phyloP scores from a whole-genome alignment of 2,888 invertebrate genomes.

The Theristus sp. region DNA sequence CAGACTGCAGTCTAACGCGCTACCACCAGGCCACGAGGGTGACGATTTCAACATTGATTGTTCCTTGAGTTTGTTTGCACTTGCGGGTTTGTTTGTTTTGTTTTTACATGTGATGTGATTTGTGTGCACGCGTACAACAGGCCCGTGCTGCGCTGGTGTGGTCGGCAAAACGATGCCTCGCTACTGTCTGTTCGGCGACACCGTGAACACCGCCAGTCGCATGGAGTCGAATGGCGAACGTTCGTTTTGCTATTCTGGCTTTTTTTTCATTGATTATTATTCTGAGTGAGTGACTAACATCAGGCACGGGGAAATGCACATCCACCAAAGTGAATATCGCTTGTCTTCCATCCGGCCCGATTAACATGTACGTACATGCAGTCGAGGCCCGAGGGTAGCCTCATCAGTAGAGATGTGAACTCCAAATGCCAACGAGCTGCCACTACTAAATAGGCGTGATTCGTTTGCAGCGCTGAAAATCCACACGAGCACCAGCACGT shows the following conservation, averaged over 20 bases:
- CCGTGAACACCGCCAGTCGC: slow-evolving; percentile 33
- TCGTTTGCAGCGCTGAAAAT: slow-evolving; percentile 18
- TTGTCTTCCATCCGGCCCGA: no score
- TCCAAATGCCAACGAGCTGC: neutral
- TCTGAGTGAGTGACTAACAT: neutral
- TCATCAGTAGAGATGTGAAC: no score
- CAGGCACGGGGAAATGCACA: no score
- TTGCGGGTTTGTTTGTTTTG: no score
- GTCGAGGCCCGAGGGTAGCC: no score
- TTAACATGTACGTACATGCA: no score
- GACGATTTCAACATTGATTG: no score
- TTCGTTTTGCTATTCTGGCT: slow-evolving; percentile 28
- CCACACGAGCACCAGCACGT: slow-evolving; percentile 21
- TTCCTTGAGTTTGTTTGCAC: no score
- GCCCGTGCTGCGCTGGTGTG: slow-evolving; percentile 32
- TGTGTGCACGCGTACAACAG: slow-evolving; percentile 13
- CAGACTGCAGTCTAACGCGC: no score
- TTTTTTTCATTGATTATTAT: neutral
- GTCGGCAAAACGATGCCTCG: slow-evolving; percentile 34
- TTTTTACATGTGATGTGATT: no score
- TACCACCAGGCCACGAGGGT: no score
- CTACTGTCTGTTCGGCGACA: slow-evolving; percentile 32
- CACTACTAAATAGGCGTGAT: neutral
- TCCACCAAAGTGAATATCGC: no score
- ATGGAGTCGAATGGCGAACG: slow-evolving; percentile 60